A percentile compares a stretch with the other conserved stretches of the same genome.
Evolutionary conservation across 2,797 vertebrate species (phyloP).

Genomic region (Myoxocephalus aenaeus): DNA sequence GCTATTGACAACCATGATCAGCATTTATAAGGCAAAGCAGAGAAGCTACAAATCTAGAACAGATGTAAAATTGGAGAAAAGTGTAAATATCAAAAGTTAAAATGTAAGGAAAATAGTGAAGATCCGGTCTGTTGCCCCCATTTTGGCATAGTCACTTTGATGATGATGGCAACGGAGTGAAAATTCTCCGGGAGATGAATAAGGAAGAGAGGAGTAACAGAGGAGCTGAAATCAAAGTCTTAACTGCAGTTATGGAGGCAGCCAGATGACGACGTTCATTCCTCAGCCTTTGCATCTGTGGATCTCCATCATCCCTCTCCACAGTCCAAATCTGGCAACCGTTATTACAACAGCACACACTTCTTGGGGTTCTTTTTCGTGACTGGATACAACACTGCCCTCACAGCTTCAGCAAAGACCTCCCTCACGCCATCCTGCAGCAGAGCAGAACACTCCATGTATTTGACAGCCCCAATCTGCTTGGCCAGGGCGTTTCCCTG

Average conservation of each 20-base stretch:
- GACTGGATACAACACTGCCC: constrained; percentile 92
- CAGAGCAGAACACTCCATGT: constrained; percentile 94
- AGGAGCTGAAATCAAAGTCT: constrained; percentile 63
- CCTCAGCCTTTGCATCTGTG: constrained; percentile 63
- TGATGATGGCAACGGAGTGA: constrained; percentile 72
- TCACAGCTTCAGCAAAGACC: constrained; percentile 93
- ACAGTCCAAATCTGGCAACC: constrained; percentile 71
- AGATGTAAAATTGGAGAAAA: constrained; percentile 70
- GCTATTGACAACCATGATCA: constrained; percentile 74
- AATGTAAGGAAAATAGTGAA: constrained; percentile 73
- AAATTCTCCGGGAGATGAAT: constrained; percentile 72
- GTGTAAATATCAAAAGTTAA: constrained; percentile 80
- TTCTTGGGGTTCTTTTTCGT: constrained; percentile 93
- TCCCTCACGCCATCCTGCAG: constrained; percentile 92
- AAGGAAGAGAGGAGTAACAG: constrained; percentile 61
- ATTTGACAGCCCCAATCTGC: constrained; percentile 94
- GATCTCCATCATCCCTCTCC: constrained; percentile 67
- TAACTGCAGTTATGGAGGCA: constrained; percentile 54
- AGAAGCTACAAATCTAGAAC: constrained; percentile 75
- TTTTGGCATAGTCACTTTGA: constrained; percentile 81
- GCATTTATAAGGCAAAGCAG: constrained; percentile 77
- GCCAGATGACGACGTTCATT: constrained; percentile 54
- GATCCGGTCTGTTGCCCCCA: constrained; percentile 67
- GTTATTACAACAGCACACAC: constrained; percentile 90
- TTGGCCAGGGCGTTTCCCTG: constrained; percentile 92